Conservation (phyloP, 2,113 vertebrate genomes). For the Gobio gobio region DNA sequence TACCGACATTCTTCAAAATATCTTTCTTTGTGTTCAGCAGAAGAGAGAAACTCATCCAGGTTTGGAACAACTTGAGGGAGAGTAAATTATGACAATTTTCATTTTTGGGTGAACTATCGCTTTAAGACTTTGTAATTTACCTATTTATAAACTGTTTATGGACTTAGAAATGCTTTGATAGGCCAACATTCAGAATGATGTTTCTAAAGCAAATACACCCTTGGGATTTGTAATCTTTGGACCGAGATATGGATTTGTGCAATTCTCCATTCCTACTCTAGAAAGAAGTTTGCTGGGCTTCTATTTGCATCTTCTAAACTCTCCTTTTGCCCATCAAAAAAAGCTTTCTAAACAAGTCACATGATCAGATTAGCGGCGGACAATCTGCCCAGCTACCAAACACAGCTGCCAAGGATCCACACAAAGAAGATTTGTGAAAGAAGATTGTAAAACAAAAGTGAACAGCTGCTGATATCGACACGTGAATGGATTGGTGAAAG, state of each 20-base stretch:
- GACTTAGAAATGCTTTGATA: not conserved
- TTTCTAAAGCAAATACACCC: not conserved
- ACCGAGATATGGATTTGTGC: slow-evolving; percentile 9
- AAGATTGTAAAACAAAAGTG: slow-evolving; percentile 21
- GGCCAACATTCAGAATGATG: not conserved
- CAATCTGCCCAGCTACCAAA: not conserved
- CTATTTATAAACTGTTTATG: not conserved
- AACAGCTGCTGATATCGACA: slow-evolving; percentile 16
- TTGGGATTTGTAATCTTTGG: not conserved
- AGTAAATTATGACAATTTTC: no score
- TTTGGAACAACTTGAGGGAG: no score
- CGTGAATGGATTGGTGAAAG: not conserved
- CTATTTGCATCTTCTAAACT: not conserved
- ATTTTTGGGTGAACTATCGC: no score
- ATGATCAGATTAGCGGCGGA: not conserved
- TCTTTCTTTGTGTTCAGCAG: no score
- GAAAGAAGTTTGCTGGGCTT: not conserved
- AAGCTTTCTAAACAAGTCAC: not conserved
- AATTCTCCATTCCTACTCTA: not conserved
- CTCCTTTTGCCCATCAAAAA: not conserved
- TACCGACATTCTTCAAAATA: no score
- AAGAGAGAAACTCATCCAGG: no score
- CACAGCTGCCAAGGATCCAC: not conserved
- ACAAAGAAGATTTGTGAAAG: slow-evolving; percentile 24
- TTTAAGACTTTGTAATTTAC: not conserved